Evolutionary conservation across 1,140 invertebrate genomes (phyloP), one percentile per base, ranked within the genome.

Genomic region (Medauroidea extradentata): DNA sequence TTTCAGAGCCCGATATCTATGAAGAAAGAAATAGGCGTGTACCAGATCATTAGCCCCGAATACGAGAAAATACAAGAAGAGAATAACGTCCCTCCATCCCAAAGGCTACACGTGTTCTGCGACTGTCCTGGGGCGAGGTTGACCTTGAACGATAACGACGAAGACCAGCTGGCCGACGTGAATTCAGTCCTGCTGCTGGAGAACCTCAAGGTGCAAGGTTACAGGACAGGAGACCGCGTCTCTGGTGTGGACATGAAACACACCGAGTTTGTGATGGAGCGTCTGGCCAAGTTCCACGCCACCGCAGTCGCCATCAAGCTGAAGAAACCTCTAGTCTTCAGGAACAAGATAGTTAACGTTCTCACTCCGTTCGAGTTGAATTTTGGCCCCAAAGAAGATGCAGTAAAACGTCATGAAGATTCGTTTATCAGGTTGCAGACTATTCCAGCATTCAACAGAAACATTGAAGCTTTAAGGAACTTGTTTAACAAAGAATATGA

Each of bases 221-320:
- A 55, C 27, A 4, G 11, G 18, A 27, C 18, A 1, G 53, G 38
- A 44, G 39, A 55, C 38, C 18, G 53, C 9, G 11, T 21, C n/a
- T 14, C n/a, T 19, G 53, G 53, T 1, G 13, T 55, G 2, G 39
- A 55, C 24, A 14, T 55, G 21, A 25, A 55, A 24, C 53, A 55
- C 27, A 41, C 18, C 18, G 53, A 55, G 34, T 13, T 55, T 13
- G 39, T 16, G 16, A 42, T 55, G 41, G 8, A 3, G n/a, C 14
- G 27, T 2, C 21, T 55, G 19, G 53, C 53, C 3, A 13, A 18
- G 27, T 55, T 55, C 18, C 53, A 55, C n/a, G 53, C 53, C 8
- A 4, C 46, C 2, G 19, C 19, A 9, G 39, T 55, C 7, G 53
- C 39, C 2, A 39, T 55, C 16, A 43, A 39, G n/a, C 23, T 41